Evolutionary conservation across 2,888 invertebrate species (phyloP).

Genomic region (Blomia tropicalis): DNA sequence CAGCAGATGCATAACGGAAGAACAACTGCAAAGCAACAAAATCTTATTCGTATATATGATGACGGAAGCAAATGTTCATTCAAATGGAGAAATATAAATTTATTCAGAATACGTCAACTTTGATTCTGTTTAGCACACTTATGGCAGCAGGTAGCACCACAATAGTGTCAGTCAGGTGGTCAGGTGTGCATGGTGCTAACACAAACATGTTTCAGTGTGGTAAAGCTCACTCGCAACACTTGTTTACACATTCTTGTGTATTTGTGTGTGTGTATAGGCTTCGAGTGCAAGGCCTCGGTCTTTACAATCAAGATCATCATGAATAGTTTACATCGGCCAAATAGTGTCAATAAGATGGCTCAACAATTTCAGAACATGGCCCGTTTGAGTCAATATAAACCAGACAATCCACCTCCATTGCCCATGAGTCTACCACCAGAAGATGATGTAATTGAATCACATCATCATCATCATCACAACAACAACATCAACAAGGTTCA

Average conservation of each 20-base stretch:
- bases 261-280: no score
- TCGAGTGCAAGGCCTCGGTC: no score
- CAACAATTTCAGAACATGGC: neutral
- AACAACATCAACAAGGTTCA: neutral
- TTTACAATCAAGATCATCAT: neutral
- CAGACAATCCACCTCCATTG: constrained; percentile 1
- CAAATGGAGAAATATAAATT: neutral
- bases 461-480: neutral
- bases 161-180: neutral
- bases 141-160: constrained; percentile 12
- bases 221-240: neutral
- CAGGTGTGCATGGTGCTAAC: neutral
- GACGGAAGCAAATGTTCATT: neutral
- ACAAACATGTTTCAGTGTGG: no score
- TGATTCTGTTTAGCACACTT: neutral
- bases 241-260: neutral
- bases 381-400: neutral
- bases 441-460: neutral
- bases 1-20: neutral
- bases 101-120: neutral
- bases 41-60: neutral
- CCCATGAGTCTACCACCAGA: neutral
- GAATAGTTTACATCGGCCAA: neutral
- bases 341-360: neutral
- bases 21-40: neutral